These are phyloP conservation scores for Delphinus delphis DNA, from an alignment of 2,113 vertebrate species.

Conservation along the genomic window DNA sequence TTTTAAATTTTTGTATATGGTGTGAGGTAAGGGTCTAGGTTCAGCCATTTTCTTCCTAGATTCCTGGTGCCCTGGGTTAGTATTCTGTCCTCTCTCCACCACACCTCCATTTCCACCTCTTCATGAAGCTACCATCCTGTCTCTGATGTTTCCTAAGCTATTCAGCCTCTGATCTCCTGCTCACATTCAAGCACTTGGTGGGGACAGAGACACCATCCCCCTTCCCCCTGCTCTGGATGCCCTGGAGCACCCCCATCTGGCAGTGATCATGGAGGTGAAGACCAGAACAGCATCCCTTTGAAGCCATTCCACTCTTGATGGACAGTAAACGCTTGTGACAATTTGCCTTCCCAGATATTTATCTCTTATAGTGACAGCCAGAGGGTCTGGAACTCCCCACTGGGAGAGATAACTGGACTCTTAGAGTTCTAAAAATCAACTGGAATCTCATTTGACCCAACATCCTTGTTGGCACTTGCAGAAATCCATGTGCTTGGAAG, in stretches of 20 bases:
- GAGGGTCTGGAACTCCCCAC: not conserved
- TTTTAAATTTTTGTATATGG: conserved; percentile 10
- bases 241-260: not conserved
- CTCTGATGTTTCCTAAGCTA: not conserved
- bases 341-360: not conserved
- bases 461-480: not conserved
- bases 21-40: not conserved
- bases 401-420: not conserved
- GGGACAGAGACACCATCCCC: not conserved
- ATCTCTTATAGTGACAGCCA: not conserved
- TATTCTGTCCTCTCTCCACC: not conserved
- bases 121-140: not conserved
- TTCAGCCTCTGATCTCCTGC: not conserved
- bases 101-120: not conserved
- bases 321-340: conserved; percentile 4
- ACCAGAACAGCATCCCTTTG: not conserved
- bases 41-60: not conserved
- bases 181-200: not conserved
- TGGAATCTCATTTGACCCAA: not conserved
- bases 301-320: not conserved
- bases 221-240: not conserved
- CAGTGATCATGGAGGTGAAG: not conserved
- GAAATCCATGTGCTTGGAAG: not conserved
- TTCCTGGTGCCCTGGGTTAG: not conserved
- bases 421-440: not conserved